Base-by-base conservation (phyloP, 2,113 vertebrate species). In the Dicrurus megarhynchus region DNA sequence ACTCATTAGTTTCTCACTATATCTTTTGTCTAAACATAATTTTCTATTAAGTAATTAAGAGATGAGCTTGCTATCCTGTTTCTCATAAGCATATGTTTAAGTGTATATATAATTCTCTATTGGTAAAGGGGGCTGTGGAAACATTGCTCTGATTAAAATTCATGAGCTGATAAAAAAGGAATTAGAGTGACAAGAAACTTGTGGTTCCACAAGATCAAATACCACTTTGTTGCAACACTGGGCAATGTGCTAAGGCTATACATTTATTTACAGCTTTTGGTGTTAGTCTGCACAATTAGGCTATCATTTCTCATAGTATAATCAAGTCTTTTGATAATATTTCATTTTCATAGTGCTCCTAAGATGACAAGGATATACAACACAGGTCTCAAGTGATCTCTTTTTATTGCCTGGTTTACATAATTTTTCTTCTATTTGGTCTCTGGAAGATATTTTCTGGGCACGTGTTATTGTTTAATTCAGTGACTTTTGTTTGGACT, bases 1-100 rank as follows among this genome's bases (percentile, higher is more conserved):
- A n/a, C 67, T 92, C 57, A 59, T 95, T 95, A 94, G 53, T 76
- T 92, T 91, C 71, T 74, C 41, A 53, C 90, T 94, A 46, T 82
- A 53, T 63, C 69, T 91, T 93, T 93, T 87, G 57, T 84, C 64
- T 84, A 87, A 95, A 84, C 30, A 59, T 89, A 75, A 67, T 91
- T 95, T 94, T 82, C 53, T 83, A 15, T 74, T 55, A 67, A 89
- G 44, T 81, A 91, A 94, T 91, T 93, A 91, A 83, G 59, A 17
- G 41, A 80, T 80, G 57, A 94, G 60, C 30, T 70, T 80, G 63
- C 37, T 59, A 24, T 76, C 24, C n/a, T 74, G 6, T 63, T 97
- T 78, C 65, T 85, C 26, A 23, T 46, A 82, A 89, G 77, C 68
- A 80, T 82, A 64, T 87, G 35, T 28, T 79, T 79, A 92, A 68